A percentile compares a stretch with the other conserved stretches of the same genome.
Conservation (phyloP, 2,113 vertebrate genomes). For the Carassius gibelio region DNA sequence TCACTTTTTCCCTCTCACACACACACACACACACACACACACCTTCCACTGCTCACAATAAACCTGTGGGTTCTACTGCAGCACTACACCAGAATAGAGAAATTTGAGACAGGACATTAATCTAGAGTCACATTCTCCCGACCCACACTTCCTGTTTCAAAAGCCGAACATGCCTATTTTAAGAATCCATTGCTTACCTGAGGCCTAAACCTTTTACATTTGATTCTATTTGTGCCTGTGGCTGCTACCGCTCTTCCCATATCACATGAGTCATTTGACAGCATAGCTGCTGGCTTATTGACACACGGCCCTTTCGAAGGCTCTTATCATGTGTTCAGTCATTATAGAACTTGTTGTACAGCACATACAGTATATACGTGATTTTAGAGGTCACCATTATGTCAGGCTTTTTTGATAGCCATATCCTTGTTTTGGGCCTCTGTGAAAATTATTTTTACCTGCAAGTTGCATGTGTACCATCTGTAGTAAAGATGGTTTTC, state of each 20-base stretch:
- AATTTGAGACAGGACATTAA: constrained; percentile 30
- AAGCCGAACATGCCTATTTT: constrained; percentile 2
- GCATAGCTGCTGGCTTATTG: constrained; percentile 3
- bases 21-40: constrained; percentile 1
- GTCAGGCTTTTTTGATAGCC: background rate
- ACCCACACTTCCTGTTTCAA: background rate
- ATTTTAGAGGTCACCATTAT: background rate
- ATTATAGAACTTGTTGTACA: background rate
- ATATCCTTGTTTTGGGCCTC: too few relatives aligned
- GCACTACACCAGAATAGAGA: constrained; percentile 12
- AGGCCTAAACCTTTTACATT: constrained; percentile 41
- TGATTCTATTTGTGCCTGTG: background rate
- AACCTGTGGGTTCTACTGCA: constrained; percentile 19
- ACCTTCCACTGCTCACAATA: constrained; percentile 12
- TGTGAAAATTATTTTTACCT: too few relatives aligned
- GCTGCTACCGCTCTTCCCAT: background rate
- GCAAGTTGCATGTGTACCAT: too few relatives aligned
- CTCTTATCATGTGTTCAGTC: background rate
- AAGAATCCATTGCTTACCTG: constrained; percentile 16
- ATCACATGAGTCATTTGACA: constrained; percentile 31
- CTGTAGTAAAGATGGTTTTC: too few relatives aligned
- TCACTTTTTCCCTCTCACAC: background rate
- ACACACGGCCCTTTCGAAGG: background rate
- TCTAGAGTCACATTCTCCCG: constrained; percentile 19
- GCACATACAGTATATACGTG: too few relatives aligned